A percentile compares a stretch with the other conserved stretches of the same genome.
These are phyloP conservation scores for Amphilophus citrinellus DNA, from an alignment of 2,113 vertebrate species.

Conservation along the genomic window DNA sequence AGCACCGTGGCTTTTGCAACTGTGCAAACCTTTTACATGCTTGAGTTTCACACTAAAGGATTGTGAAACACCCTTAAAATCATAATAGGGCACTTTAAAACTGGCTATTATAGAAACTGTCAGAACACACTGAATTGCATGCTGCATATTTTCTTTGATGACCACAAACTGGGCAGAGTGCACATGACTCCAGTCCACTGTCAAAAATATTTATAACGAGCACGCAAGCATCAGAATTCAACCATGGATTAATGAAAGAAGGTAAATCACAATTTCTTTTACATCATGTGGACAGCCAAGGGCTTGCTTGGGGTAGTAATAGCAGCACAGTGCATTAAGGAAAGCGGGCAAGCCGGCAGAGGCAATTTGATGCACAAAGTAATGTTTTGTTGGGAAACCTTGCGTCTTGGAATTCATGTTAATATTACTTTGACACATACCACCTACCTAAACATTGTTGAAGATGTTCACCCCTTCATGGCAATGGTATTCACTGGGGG, in stretches of 20 bases:
- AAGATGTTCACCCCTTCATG: constrained; percentile 4
- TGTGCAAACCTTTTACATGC: background rate
- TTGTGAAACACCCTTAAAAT: background rate
- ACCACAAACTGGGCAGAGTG: background rate
- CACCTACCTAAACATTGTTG: constrained; percentile 1
- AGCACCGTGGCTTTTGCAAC: no score
- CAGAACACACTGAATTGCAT: constrained; percentile 3
- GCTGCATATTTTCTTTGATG: constrained; percentile 7
- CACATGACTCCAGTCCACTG: background rate
- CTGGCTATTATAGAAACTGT: background rate
- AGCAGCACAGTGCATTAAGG: background rate
- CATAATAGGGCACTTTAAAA: background rate
- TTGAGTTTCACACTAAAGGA: background rate
- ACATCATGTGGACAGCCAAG: background rate
- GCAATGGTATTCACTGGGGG: background rate
- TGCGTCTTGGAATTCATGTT: background rate
- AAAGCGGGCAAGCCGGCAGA: background rate
- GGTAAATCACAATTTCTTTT: background rate
- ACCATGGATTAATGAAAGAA: background rate
- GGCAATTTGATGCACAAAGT: background rate
- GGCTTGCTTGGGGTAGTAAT: background rate
- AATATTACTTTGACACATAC: background rate
- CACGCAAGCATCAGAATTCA: background rate
- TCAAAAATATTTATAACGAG: background rate
- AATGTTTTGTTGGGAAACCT: background rate